Percentiles rank a stretch among this genome's conserved stretches.
phyloP scores from a whole-genome alignment of 2,797 vertebrate genomes.

The Uromys caudimaculatus region DNA sequence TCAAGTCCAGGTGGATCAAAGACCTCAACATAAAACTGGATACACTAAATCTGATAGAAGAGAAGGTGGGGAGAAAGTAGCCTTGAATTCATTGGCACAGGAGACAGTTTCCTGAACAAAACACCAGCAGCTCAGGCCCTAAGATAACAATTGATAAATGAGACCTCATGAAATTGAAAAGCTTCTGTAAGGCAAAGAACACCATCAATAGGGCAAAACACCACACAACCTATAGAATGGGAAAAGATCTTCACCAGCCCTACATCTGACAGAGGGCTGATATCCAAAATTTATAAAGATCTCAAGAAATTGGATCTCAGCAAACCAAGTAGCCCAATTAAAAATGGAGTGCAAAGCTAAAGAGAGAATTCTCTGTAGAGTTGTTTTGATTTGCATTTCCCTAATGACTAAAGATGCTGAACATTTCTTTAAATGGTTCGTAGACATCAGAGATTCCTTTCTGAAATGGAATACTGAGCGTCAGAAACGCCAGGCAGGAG shows the following conservation, averaged over 20 bases:
- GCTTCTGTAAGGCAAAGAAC: background rate
- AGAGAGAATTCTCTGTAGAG: background rate
- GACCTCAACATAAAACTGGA: background rate
- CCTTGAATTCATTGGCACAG: background rate
- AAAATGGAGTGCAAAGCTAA: background rate
- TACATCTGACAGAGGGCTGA: background rate
- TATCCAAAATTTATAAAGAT: background rate
- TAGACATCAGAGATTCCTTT: background rate
- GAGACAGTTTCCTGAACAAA: background rate
- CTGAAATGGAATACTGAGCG: background rate
- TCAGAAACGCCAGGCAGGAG: background rate
- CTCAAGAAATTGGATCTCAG: background rate
- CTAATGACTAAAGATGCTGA: background rate
- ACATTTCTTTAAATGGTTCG: background rate
- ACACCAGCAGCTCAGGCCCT: background rate
- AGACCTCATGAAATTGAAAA: background rate
- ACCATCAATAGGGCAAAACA: background rate
- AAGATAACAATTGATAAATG: background rate
- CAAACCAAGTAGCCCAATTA: background rate
- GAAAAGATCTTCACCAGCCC: background rate
- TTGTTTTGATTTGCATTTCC: background rate
- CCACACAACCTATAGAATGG: background rate
- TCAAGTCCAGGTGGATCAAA: background rate
- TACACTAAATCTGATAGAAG: background rate
- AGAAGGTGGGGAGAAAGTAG: background rate